Base-by-base conservation (phyloP, 2,888 invertebrate genomes). In the Platycheirus albimanus region DNA sequence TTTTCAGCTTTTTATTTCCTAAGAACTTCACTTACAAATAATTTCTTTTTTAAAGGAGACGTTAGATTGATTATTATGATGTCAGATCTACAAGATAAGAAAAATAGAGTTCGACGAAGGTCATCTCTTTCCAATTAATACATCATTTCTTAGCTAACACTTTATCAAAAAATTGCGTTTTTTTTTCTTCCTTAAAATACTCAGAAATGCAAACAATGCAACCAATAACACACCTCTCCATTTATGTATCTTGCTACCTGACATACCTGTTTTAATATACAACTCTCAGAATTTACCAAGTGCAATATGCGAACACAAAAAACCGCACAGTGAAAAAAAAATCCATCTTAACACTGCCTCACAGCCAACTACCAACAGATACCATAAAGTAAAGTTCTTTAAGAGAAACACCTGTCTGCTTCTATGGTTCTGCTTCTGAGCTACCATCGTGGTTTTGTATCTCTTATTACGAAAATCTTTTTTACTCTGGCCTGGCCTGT, bases 371-470 rank as follows among this genome's bases (percentile, higher is more conserved):
- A 17, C 2, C 52, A 28, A 30, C 13, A 17, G 1, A 13, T 11
- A 36, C n/a, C 1, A 19, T 6, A 20, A 45, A n/a, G 43, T 17
- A 61, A 45, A 41, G 17, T 20, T 76, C 63, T 78, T 58, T 78
- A 78, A 83, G 83, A 83, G 83, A 78, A 51, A 56, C 81, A 83
- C 77, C 81, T 83, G 81, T 69, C 47, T 19, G 4, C 36, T 8
- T 2, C 5, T 1, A 33, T 33, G 24, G 24, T 33, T 33, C 24
- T 3, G 7, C 8, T 8, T 33, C 7, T 33, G 5, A 33, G 30
- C 1, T n/a, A n/a, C n/a, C n/a, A 3, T 24, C 5, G 24, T 24
- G 24, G 5, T 3, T 24, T 5, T 24, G 3, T 1, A 19, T 77
- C 76, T 81, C 70, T 77, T 76, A 61, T 66, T 76, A 54, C 76